Evolutionary conservation across 2,113 vertebrate genomes (phyloP).

Genomic region (Prochilodus magdalenae): DNA sequence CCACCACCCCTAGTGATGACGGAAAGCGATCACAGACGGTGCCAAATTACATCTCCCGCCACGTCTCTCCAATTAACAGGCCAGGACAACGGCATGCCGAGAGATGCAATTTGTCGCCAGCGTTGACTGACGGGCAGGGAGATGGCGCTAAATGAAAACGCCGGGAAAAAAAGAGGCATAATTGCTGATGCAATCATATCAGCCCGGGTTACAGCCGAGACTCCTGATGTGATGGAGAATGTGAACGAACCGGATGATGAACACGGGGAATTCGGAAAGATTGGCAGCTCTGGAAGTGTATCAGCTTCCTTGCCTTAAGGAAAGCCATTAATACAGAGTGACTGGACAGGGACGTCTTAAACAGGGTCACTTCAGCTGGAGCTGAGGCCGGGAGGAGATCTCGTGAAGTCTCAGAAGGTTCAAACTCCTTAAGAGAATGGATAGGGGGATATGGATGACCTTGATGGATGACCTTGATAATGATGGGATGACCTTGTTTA

Average conservation of each 20-base stretch:
- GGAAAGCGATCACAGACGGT: slow-evolving; percentile 10
- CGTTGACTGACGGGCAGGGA: slow-evolving; percentile 7
- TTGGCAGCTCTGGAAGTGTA: not conserved
- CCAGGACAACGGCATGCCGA: not conserved
- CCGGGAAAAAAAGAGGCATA: not conserved
- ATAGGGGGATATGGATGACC: too few species aligned
- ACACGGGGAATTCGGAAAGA: not conserved
- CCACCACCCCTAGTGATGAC: not conserved
- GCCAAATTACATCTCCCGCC: slow-evolving; percentile 41
- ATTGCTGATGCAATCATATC: slow-evolving; percentile 35
- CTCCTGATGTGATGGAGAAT: not conserved
- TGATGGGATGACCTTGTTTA: too few species aligned
- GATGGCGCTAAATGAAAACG: slow-evolving; percentile 27
- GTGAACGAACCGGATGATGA: not conserved
- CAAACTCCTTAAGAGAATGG: too few species aligned
- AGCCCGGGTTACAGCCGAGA: not conserved
- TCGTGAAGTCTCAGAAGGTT: not conserved
- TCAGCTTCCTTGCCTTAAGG: not conserved
- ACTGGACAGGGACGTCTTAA: not conserved
- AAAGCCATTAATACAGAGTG: not conserved
- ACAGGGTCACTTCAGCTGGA: not conserved
- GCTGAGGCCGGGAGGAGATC: not conserved
- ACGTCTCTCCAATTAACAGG: slow-evolving; percentile 44
- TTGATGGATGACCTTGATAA: too few species aligned
- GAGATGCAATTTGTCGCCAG: slow-evolving; percentile 42